These are phyloP conservation scores for Hypomesus transpacificus DNA, from an alignment of 2,113 vertebrate species.

Conservation along the genomic window DNA sequence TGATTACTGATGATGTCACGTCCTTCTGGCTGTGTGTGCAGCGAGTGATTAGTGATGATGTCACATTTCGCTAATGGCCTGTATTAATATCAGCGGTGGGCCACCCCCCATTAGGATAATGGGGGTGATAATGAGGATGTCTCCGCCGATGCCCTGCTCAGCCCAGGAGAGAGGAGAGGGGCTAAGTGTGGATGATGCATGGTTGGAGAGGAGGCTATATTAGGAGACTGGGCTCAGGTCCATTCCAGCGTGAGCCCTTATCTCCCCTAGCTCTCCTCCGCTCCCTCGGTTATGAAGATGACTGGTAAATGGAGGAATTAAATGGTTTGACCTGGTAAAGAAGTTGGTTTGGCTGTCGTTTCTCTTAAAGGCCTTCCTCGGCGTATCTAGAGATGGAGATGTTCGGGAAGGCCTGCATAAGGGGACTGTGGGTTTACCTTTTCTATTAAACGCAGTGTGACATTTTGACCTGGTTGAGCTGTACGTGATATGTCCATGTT, in stretches of 20 bases:
- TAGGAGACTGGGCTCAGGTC: neutral
- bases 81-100: conserved; percentile 63
- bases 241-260: no score
- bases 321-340: no score
- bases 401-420: neutral
- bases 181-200: conserved; percentile 37
- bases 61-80: conserved; percentile 63
- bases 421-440: neutral
- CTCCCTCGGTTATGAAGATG: no score
- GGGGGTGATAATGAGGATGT: conserved; percentile 72
- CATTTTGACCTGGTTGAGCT: neutral
- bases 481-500: neutral
- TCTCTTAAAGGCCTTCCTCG: no score
- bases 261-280: no score
- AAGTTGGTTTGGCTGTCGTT: no score
- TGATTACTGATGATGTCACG: conserved; percentile 6
- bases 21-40: neutral
- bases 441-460: neutral
- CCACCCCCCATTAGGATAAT: conserved; percentile 70
- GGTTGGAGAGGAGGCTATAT: neutral
- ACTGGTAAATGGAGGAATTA: no score
- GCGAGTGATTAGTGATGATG: conserved; percentile 66
- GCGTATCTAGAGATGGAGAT: no score
- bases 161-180: conserved; percentile 39
- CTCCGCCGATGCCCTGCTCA: conserved; percentile 51